Base-by-base conservation (phyloP, 2,888 invertebrate genomes). In the Drosophila macrospina region DNA sequence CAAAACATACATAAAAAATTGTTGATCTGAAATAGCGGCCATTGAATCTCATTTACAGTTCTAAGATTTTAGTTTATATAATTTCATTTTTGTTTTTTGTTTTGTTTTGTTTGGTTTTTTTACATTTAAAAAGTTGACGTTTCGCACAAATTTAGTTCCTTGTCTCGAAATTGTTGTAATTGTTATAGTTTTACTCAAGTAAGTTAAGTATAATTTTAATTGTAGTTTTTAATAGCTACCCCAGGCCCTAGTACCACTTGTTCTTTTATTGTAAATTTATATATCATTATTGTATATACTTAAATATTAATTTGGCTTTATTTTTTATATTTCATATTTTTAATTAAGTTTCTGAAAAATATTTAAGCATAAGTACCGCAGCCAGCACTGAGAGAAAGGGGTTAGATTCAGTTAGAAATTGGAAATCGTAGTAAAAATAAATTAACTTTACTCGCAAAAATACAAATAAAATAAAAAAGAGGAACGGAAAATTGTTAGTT, bases 1-100 rank as follows among this genome's bases (percentile, higher is more conserved):
- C 61, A 75, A 82, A 87, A 85, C 87, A 87, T 85, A 85, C 85
- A 85, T 87, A 87, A 69, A 85, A 85, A 85, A 81, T 69, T 69
- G 73, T 39, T 78, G 69, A 66, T 65, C 70, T 57, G 54, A 56
- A 72, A 54, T 55, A 37, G 48, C 77, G 76, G 59, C 55, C 68
- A 50, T 69, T 57, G 51, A 62, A 63, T 64, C 61, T 78, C 74
- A 74, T 70, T 64, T 70, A 77, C 77, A 78, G 57, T 71, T 48
- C 55, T 55, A 47, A 52, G 45, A 41, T 51, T 62, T 70, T 13
- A 15, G 51, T 70, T 74, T 32, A 13, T 26, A 13, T 15, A 11
- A 45, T 52, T 36, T 64, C 41, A 2, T 47, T 32, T 52, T 56
- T 24, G 42, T 56, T 61, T 42, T 51, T 13, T 20, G 51, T 32